phyloP scores from a whole-genome alignment of 2,797 vertebrate genomes.

The Acanthis flammea region DNA sequence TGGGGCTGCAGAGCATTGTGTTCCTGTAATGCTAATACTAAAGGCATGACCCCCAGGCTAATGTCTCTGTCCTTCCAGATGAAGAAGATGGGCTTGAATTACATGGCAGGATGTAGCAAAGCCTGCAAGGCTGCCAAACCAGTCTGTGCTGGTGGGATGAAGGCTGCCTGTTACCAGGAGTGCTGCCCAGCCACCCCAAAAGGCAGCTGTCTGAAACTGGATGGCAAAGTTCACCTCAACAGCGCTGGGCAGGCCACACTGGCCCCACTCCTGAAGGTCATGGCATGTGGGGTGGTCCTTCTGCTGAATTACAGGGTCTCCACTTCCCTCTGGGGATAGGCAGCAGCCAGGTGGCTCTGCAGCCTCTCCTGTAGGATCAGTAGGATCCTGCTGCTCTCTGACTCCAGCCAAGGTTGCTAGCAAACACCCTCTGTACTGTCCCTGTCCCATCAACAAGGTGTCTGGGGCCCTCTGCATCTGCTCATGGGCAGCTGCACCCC shows the following conservation, averaged over 20 bases:
- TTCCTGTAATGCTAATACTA: neutral
- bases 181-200: constrained; percentile 75
- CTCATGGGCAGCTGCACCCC: neutral
- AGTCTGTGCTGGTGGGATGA: neutral
- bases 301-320: constrained; percentile 39
- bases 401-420: neutral
- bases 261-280: neutral
- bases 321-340: neutral
- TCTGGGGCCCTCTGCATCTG: neutral
- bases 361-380: neutral
- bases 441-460: neutral
- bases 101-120: constrained; percentile 75
- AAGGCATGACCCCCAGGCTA: neutral
- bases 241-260: neutral
- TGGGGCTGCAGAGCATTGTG: neutral
- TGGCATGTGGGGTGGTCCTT: constrained; percentile 36
- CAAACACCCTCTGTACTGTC: accelerated
- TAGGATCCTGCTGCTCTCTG: neutral
- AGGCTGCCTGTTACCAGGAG: constrained; percentile 75
- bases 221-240: constrained; percentile 75
- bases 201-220: constrained; percentile 80
- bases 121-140: constrained; percentile 67
- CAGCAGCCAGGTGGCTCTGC: accelerated
- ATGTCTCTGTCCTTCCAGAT: constrained; percentile 68
- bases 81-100: constrained; percentile 68